These are phyloP conservation scores for Echinarachnius parma DNA, from an alignment of 53 echinoderm and acorn worm species.

Conservation along the genomic window DNA sequence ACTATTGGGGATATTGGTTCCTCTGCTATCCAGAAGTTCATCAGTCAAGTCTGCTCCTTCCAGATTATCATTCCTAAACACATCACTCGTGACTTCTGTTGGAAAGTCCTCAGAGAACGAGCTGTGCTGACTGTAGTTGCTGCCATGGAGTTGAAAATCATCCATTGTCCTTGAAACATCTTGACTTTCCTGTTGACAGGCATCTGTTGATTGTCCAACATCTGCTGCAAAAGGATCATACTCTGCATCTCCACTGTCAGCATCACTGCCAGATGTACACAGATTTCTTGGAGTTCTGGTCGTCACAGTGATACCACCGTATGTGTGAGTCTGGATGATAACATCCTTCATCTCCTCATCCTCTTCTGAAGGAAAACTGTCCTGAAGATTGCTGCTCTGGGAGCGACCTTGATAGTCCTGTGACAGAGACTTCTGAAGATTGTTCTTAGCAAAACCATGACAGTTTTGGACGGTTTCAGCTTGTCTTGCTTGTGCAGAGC, in stretches of 20 bases:
- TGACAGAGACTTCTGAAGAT: not conserved
- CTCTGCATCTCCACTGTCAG: conserved; percentile 21
- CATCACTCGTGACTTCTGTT: not conserved
- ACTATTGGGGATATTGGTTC: not conserved
- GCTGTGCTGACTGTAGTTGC: not conserved
- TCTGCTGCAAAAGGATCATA: conserved; percentile 50
- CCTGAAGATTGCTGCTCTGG: too few relatives aligned
- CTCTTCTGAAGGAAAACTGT: not conserved
- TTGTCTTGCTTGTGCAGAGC: too few relatives aligned
- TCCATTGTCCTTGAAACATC: too few relatives aligned
- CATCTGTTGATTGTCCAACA: not conserved
- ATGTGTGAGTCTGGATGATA: conserved; percentile 18
- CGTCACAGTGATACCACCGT: conserved; percentile 14
- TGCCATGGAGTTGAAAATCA: too few relatives aligned
- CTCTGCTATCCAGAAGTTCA: not conserved
- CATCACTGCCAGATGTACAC: not conserved
- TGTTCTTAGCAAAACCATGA: too few relatives aligned
- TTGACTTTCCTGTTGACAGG: not conserved
- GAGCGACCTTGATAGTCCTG: not conserved
- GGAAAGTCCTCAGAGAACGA: not conserved
- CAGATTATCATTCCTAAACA: conserved; percentile 10
- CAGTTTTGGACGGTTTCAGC: too few relatives aligned
- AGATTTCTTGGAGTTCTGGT: conserved; percentile 23
- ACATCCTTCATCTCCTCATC: conserved; percentile 17
- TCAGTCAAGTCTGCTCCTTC: too few relatives aligned